phyloP scores from a whole-genome alignment of 2,113 vertebrate genomes.

The Ctenomys sociabilis region DNA sequence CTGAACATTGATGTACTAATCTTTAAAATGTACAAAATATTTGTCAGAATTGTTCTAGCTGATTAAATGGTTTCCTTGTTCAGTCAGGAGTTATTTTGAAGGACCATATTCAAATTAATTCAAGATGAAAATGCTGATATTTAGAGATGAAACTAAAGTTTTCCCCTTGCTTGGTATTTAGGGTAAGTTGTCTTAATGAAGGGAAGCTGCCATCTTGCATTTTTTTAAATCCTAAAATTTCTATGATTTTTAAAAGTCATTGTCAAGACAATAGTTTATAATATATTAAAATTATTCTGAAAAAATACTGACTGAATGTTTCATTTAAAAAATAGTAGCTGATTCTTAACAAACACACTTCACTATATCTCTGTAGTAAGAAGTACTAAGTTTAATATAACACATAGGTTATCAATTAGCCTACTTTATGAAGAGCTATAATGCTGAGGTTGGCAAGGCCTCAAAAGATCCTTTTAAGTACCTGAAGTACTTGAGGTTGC shows the following conservation, averaged over 20 bases:
- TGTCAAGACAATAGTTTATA: slow-evolving; percentile 1
- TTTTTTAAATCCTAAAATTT: slow-evolving; percentile 53
- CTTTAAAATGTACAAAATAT: slow-evolving; percentile 8
- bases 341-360: not conserved
- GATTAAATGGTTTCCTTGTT: not conserved
- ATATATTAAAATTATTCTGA: not conserved
- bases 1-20: not conserved
- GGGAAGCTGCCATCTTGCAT: slow-evolving; percentile 16
- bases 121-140: not conserved
- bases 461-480: not conserved
- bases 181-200: slow-evolving; percentile 38
- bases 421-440: slow-evolving; percentile 36
- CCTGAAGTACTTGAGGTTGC: slow-evolving; percentile 52
- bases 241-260: not conserved
- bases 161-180: not conserved
- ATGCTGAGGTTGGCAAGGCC: slow-evolving; percentile 58
- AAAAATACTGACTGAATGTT: slow-evolving; percentile 28
- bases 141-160: not conserved
- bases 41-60: not conserved
- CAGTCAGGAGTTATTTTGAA: slow-evolving; percentile 8
- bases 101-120: slow-evolving; percentile 2
- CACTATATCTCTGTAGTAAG: slow-evolving; percentile 9
- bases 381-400: not conserved
- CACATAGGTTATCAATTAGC: not conserved
- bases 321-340: slow-evolving; percentile 14